Conservation (phyloP, 2,888 invertebrate species). For the Polietes domitor region DNA sequence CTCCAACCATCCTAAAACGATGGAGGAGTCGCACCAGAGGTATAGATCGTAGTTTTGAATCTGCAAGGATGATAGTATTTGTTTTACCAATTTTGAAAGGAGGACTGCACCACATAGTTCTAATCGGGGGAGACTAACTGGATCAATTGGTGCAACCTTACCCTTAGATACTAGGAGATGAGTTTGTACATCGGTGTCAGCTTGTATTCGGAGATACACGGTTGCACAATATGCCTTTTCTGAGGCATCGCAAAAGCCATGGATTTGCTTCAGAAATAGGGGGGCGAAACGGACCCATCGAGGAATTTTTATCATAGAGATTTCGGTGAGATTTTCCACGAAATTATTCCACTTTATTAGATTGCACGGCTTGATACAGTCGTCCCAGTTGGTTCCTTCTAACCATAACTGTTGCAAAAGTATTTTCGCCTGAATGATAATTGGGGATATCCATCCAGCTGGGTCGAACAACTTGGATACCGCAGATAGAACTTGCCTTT, state of each 20-base stretch:
- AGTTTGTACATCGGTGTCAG: background rate
- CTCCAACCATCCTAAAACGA: conserved; percentile 28
- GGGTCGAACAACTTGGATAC: too few relatives aligned
- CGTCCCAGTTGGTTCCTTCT: too few relatives aligned
- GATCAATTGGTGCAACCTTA: conserved; percentile 59
- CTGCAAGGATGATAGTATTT: background rate
- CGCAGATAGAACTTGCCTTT: too few relatives aligned
- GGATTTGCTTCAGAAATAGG: conserved; percentile 14
- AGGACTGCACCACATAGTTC: conserved; percentile 61
- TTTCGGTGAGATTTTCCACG: too few relatives aligned
- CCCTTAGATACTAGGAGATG: conserved; percentile 59
- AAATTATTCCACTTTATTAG: too few relatives aligned
- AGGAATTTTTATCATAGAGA: too few relatives aligned
- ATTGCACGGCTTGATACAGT: too few relatives aligned
- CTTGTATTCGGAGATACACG: conserved; percentile 36
- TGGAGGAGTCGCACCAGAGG: conserved; percentile 28
- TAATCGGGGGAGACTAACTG: conserved; percentile 55
- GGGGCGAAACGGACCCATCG: conserved; percentile 47
- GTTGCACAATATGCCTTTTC: too few relatives aligned
- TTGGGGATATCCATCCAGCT: too few relatives aligned
- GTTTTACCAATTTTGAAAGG: conserved; percentile 49
- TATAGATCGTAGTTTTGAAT: background rate
- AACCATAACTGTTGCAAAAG: too few relatives aligned
- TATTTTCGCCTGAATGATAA: too few relatives aligned
- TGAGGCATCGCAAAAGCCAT: conserved; percentile 63